Base-by-base conservation (phyloP, 1,140 invertebrate species). In the Neotoxoptera formosana region DNA sequence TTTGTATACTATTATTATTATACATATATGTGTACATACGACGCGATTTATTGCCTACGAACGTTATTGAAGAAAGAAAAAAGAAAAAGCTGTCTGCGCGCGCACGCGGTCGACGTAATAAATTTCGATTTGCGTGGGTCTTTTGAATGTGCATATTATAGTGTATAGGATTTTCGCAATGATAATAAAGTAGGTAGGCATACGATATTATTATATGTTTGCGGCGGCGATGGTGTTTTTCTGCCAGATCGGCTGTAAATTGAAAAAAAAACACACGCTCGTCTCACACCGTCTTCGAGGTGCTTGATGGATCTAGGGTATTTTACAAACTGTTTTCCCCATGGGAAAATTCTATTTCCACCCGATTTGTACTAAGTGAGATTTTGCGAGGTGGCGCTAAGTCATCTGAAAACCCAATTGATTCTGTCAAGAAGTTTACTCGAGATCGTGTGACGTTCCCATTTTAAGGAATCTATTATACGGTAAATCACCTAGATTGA, bases 81-180 rank as follows among this genome's bases (percentile, higher is more conserved):
- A 76, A 17, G n/a, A 76, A 76, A 89, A 53, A 53, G 48, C 48
- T 45, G 48, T 89, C 87, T n/a, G 45, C 86, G 86, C 48, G 87
- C n/a, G 53, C 23, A 56, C 34, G 34, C 48, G 21, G n/a, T 34
- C 51, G n/a, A 41, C 20, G 87, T 56, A 89, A 89, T 89, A 89
- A 89, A 89, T 89, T 89, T 89, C 34, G 48, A 56, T 89, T 56
- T 56, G 87, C 48, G 87, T 89, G 36, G 87, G 87, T 36, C n/a
- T 48, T 48, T 9, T 48, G 47, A 48, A 53, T 89, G 36, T 89
- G 21, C 36, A 53, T 56, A 41, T 41, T 41, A 41, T 41, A 41
- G 48, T 53, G 9, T 48, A 25, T 56, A 47, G 87, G 48, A 56
- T 89, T 89, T 89, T 89, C 87, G 48, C 87, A 53, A 53, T 51